Evolutionary conservation across 2,113 vertebrate species (phyloP), one percentile per base, ranked within the genome.

Genomic region (Symphodus melops): DNA sequence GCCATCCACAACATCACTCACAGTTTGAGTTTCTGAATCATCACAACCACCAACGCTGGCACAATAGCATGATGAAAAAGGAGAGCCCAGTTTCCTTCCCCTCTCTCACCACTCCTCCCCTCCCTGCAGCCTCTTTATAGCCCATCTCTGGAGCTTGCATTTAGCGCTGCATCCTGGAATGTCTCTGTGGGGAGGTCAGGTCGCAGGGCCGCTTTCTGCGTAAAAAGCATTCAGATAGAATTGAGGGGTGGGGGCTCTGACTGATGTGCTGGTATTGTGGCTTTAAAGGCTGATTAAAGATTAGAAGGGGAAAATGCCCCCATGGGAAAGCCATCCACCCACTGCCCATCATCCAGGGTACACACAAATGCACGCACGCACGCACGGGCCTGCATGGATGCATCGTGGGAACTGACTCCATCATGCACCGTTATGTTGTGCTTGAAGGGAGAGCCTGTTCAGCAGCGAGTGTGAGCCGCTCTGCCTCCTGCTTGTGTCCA

Each of bases 281-380:
- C 68, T 71, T 61, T 53, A 48, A 36, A 57, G 78, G 72, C 70
- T 77, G 85, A 88, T 86, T 86, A 84, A 63, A 86, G 85, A 85
- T 86, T 75, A 86, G 46, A 67, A 80, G 75, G 19, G 80, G 83
- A 75, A 82, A 87, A 82, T 78, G 75, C 80, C 86, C 86, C 86
- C 84, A 81, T 90, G 93, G 89, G 91, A 94, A 91, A 89, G 86
- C 85, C 87, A 83, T 82, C 86, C 83, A 78, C 82, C 82, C 85
- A 84, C 84, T 77, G 76, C 85, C 86, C 75, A 85, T 82, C 84
- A 88, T 83, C 67, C 23, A 13, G 70, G 58, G 66, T 42, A 17
- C 63, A 36, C 61, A 72, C 19, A 23, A 39, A 21, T 46, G 60
- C 58, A 72, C 13, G 57, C 72, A 71, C 17, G 17, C 62, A 21